Evolutionary conservation across 2,797 vertebrate genomes (phyloP), one percentile per base, ranked within the genome.

Genomic region (Danionella dracula): DNA sequence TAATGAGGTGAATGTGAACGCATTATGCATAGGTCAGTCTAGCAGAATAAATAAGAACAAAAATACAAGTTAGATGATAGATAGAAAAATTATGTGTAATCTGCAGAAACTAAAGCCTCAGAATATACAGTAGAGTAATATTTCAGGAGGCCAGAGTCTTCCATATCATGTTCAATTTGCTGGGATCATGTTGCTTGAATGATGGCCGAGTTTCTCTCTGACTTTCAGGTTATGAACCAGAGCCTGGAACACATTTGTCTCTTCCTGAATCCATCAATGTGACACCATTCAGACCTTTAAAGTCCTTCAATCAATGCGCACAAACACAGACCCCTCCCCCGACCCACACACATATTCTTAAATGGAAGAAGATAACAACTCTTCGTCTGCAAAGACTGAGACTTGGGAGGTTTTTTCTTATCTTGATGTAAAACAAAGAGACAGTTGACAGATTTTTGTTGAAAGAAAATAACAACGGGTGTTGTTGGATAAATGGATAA

Each of bases 151-250:
- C 27, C 32, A 55, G 31, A 20, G 32, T 42, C 61, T 53, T 64
- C 38, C 40, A 63, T 38, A 34, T 71, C 53, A 67, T 71, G 57
- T 75, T 58, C 72, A 68, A 62, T 75, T 73, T 75, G 51, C 66
- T 48, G 54, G 42, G 15, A 67, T 40, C 32, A 21, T 66, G 54
- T 72, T 55, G 29, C 57, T 50, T 29, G 20, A 20, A 51, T 58
- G 27, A 49, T 44, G 42, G 44, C 45, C 16, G 58, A 71, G 64
- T 62, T 61, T 75, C 70, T 76, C 38, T 6, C 49, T 34, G 17
- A 45, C 35, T 38, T 51, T 66, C 37, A 61, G 59, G 35, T 27
- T 51, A 60, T 53, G 56, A 66, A 68, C 49, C 16, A 1, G 68
- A 41, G 32, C 29, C 8, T 19, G 67, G 59, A 68, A 66, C 57